Base-by-base conservation (phyloP, 1,140 invertebrate genomes). In the Conus betulinus region DNA sequence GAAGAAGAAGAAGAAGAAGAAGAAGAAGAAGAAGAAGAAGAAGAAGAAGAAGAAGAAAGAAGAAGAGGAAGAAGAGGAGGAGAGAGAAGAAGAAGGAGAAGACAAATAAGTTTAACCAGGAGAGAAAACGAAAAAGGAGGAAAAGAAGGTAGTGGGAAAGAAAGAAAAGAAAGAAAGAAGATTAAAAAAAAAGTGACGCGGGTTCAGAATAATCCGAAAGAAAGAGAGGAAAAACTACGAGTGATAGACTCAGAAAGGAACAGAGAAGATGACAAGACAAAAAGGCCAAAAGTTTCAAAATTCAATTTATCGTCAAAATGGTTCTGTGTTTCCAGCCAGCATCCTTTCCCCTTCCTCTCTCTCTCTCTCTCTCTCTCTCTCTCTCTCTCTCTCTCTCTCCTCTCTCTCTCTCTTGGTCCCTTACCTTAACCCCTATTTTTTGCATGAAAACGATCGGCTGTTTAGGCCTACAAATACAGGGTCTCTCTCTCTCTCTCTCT, bases 61-160 rank as follows among this genome's bases (percentile, higher is more conserved):
- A n/a, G 27, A 5, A 85, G 84, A 67, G 60, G 71, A 60, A 71
- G n/a, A 67, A 60, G 71, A 60, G 71, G 3, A 27, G 15, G 27
- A 25, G 51, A 5, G 71, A 39, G 25, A 25, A 85, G 84, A 85
- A 6, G 71, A 60, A 85, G 63, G 51, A 25, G 23, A 7, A 27
- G 63, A 85, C 60, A 85, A 60, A 85, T 13, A 71, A 60, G 39
- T 55, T 63, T 57, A 74, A 25, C 11, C n/a, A 85, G 84, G 71
- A 39, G 71, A 39, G 5, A 25, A 85, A 60, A 71, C n/a, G 27
- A 13, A 74, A 60, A 74, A 39, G 79, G 57, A 53, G 76, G 55
- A 11, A 87, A 27, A 79, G 57, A 79, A n/a, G 76, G 23, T 52
- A 78, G 13, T 55, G 52, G 51, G 51, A 79, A 63, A 74, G 85